phyloP scores from a whole-genome alignment of 2,797 vertebrate species.

The Enteromius afrohamiltoni region DNA sequence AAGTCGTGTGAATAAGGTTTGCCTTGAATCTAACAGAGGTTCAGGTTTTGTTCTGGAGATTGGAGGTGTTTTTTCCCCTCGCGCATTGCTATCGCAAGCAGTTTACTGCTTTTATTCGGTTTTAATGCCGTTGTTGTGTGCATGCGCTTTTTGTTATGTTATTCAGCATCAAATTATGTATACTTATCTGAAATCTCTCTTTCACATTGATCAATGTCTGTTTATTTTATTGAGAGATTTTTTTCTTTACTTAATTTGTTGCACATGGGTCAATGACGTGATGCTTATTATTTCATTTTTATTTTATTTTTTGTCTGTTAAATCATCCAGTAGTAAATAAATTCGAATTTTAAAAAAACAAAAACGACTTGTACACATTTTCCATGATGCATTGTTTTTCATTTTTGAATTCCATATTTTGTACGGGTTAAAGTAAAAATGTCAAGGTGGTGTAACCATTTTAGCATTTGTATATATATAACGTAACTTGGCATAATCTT shows the following conservation, averaged over 20 bases:
- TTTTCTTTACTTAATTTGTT: conserved; percentile 6
- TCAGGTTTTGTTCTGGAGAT: background rate
- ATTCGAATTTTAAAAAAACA: background rate
- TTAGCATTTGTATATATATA: background rate
- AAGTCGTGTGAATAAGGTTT: background rate
- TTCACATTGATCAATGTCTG: background rate
- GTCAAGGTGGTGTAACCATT: background rate
- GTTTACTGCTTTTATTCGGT: background rate
- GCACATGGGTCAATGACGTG: background rate
- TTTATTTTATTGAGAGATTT: too few species aligned
- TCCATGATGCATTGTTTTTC: background rate
- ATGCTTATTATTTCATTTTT: background rate
- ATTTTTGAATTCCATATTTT: background rate
- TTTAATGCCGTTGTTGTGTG: background rate
- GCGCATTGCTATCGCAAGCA: background rate
- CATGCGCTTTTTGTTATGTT: background rate
- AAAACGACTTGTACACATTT: background rate
- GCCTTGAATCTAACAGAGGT: background rate
- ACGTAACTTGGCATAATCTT: background rate
- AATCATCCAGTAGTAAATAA: background rate
- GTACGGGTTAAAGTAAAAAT: background rate
- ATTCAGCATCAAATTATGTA: background rate
- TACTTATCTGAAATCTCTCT: background rate
- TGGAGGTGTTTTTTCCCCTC: background rate
- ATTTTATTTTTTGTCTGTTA: background rate